A percentile compares a stretch with the other conserved stretches of the same genome.
phyloP scores from a whole-genome alignment of 1,140 invertebrate species.

The Frieseomelitta varia region DNA sequence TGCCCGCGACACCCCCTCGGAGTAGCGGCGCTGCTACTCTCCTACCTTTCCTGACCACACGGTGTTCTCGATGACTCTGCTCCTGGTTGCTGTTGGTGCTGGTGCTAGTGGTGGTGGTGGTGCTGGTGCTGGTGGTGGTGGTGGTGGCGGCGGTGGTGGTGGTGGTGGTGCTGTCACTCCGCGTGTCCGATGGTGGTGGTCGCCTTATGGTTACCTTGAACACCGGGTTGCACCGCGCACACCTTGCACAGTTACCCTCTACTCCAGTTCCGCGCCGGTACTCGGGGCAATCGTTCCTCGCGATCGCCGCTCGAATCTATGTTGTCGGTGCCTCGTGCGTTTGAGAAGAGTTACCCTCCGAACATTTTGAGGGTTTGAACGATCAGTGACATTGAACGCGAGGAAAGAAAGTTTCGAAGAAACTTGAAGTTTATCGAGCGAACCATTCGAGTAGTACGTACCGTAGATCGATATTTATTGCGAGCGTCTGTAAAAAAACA shows the following conservation, averaged over 20 bases:
- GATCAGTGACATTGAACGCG: not conserved
- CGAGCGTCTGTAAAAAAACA: not conserved
- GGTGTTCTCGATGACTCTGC: constrained; percentile 23
- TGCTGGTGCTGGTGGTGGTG: constrained; percentile 34
- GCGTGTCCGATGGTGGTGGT: constrained; percentile 42
- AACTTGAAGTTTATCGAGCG: not conserved
- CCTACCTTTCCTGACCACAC: constrained; percentile 27
- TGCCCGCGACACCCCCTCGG: constrained; percentile 36
- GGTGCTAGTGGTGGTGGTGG: constrained; percentile 19
- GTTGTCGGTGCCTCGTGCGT: not conserved
- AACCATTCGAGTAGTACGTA: not conserved
- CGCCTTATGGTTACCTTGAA: constrained; percentile 62
- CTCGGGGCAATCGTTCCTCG: not conserved
- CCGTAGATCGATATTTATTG: not conserved
- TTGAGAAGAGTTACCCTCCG: too few species aligned
- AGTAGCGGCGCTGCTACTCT: constrained; percentile 12
- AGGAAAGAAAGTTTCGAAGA: not conserved
- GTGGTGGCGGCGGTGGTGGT: constrained; percentile 42
- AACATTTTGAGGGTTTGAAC: not conserved
- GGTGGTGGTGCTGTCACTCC: constrained; percentile 37
- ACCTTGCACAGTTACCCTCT: constrained; percentile 72
- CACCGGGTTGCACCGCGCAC: constrained; percentile 59
- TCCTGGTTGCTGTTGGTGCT: not conserved
- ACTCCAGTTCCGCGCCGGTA: constrained; percentile 57
- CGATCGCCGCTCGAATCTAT: not conserved